These are phyloP conservation scores for Melanerpes aurifrons DNA, from an alignment of 2,113 vertebrate genomes.

Conservation along the genomic window DNA sequence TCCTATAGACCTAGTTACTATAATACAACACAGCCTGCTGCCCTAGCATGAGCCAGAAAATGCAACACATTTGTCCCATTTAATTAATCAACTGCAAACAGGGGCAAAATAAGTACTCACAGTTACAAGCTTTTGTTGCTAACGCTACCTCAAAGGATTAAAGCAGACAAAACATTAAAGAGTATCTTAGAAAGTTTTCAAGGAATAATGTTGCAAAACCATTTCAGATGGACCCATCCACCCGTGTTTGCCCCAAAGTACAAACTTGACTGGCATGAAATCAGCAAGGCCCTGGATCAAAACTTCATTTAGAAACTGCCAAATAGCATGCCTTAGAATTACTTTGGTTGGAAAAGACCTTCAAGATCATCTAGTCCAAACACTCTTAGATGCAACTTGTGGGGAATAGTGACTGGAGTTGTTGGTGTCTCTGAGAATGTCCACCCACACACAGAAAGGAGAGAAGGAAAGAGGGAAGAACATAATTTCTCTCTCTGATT, in stretches of 20 bases:
- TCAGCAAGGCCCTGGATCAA: background rate
- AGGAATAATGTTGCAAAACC: background rate
- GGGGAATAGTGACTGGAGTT: rapidly evolving
- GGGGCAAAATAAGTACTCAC: background rate
- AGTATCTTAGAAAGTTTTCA: background rate
- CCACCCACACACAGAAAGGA: background rate
- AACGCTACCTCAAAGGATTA: background rate
- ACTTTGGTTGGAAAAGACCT: too few species aligned
- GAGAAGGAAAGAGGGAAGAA: background rate
- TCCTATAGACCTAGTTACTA: background rate
- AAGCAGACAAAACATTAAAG: background rate
- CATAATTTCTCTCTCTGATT: background rate
- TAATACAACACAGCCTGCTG: background rate
- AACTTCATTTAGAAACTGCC: background rate
- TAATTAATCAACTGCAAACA: background rate
- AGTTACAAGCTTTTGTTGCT: background rate
- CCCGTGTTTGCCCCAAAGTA: background rate
- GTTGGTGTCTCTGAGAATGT: background rate
- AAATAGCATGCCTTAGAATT: too few species aligned
- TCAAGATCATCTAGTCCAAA: background rate
- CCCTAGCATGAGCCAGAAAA: background rate
- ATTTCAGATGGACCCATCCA: background rate
- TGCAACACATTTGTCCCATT: background rate
- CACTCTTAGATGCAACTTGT: background rate
- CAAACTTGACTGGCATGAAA: background rate